Base-by-base conservation (phyloP, 1,140 invertebrate genomes). In the Dicyema japonicum region DNA sequence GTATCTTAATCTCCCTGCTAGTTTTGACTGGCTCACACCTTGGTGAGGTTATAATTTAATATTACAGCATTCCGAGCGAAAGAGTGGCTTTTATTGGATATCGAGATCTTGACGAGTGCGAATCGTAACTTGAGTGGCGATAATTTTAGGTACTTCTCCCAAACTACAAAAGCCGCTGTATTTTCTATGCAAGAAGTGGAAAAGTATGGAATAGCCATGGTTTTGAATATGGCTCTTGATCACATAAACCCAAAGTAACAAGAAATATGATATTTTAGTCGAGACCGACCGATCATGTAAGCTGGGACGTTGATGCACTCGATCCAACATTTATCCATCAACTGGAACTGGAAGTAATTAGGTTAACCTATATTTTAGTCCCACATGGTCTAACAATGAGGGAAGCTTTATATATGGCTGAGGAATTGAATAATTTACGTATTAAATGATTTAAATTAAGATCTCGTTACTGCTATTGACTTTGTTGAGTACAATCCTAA, bases 281-380 rank as follows among this genome's bases (percentile, higher is more conserved):
- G 57, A 24, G 57, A 59, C 2, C 62, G 63, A 33, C 66, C 69
- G 2, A 53, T 78, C 76, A 88, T 41, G 60, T 85, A 2, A 80
- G 72, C 47, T 82, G 75, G 46, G 76, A 85, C 46, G 74, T 85
- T 23, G 78, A 88, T 46, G 60, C 66, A 0, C 44, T 85, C 33
- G 75, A 85, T 51, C 63, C 68, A 9, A 38, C 63, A 4, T 63
- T 72, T 46, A 69, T 72, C 5, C 71, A 3, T 68, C 69, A 35
- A 85, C 78, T 3, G 75, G 76, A 28, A 78, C 50, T 5, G 37
- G 41, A 66, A 72, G 40, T 42, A 27, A 28, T 19, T 32, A 4
- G 15, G 18, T 15, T 9, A 11, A 26, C 7, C 17, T 9, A 12
- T 26, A 7, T 37, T 32, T 24, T 36, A 70, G 75, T 78, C 1